Evolutionary conservation across 2,797 vertebrate species (phyloP), one percentile per base, ranked within the genome.

Genomic region (Euthynnus affinis): DNA sequence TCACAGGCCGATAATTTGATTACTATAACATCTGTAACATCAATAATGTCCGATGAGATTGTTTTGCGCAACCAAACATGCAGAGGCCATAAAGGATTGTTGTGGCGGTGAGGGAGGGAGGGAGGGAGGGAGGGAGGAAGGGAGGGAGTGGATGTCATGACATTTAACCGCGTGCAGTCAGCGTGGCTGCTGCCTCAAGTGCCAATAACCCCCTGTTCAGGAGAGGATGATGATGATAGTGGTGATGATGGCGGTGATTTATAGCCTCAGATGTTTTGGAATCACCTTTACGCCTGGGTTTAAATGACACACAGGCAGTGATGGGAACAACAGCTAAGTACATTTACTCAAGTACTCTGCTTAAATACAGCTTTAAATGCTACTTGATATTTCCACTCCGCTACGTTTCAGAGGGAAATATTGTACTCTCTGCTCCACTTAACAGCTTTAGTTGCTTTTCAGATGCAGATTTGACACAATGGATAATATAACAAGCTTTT

Each of bases 11-110:
- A 93, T 95, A 95, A 95, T 95, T 93, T 95, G 94, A 96, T 96
- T 93, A 96, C 93, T 91, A 87, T 91, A 95, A 95, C 95, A 96
- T 95, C 94, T 95, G 94, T 95, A 95, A 94, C 95, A 95, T 95
- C 94, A 94, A 94, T 95, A 94, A 94, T 91, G 90, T 94, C 93
- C 91, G 92, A 92, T 93, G 92, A 94, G 93, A 95, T 95, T 95
- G 95, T 95, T 95, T 94, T 94, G 93, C 90, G 91, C 93, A 94
- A 88, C 92, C 94, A 94, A 93, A 95, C 93, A 95, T 94, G 94
- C 88, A 93, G 90, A 90, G 88, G 87, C 93, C 88, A 90, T 94
- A 94, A 94, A 95, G 88, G 88, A 87, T 84, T 70, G 84, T 71
- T 76, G 90, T 72, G 86, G 70, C 13, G 65, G 65, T 71, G 34